Evolutionary conservation across 2,888 invertebrate genomes (phyloP).

Genomic region (Cephus pygmeus): DNA sequence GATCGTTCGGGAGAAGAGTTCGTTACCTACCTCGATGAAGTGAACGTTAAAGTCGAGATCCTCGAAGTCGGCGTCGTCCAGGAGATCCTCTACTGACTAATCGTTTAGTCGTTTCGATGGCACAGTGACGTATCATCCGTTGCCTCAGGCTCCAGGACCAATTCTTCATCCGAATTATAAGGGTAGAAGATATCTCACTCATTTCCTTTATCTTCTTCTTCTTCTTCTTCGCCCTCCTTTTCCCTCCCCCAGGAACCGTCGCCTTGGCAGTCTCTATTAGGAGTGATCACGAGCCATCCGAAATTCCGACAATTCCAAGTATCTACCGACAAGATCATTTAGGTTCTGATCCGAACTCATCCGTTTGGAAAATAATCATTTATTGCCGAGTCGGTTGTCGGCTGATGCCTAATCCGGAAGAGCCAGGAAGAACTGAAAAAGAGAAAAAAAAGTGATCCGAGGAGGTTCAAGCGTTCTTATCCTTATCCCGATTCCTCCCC

Average conservation of each 20-base stretch:
- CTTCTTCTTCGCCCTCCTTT: not conserved
- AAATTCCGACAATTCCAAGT: not conserved
- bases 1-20: not conserved
- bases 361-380: not conserved
- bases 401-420: not conserved
- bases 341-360: not conserved
- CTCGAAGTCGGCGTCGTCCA: not conserved
- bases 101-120: not conserved
- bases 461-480: not conserved
- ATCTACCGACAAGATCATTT: not conserved
- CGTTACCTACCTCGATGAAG: not conserved
- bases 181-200: not conserved
- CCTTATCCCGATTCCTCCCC: not conserved
- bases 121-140: not conserved
- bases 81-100: not conserved
- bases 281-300: not conserved
- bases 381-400: not conserved
- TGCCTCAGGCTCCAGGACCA: not conserved
- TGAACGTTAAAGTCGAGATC: not conserved
- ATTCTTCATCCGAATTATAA: not conserved
- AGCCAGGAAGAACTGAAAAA: not conserved
- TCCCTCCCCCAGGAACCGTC: not conserved
- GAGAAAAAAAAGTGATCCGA: not conserved
- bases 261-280: not conserved
- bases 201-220: not conserved